Base-by-base conservation (phyloP, 2,113 vertebrate species). In the Phodopus roborovskii region DNA sequence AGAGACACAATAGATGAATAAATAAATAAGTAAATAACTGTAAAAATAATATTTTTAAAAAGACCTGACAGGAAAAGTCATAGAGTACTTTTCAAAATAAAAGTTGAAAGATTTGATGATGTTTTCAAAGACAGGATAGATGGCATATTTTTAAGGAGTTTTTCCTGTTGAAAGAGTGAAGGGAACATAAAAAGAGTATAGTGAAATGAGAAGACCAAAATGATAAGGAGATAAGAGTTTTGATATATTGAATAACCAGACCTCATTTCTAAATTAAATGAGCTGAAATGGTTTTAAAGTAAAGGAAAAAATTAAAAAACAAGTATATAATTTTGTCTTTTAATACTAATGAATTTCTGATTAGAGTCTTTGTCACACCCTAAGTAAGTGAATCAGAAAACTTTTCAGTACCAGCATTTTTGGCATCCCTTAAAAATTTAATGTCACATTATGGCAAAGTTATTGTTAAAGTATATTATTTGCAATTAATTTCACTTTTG, bases 401-500 rank as follows among this genome's bases (percentile, higher is more conserved):
- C 36, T 83, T 75, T 36, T 90, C 58, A 60, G 0, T 78, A 62
- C 81, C 45, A 88, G n/a, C 5, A 93, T 83, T 78, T n/a, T 24
- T 75, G 64, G 45, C 74, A 53, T 92, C 22, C 2, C 56, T 62
- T 36, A 20, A 17, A 95, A 81, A 68, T 71, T 22, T 39, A 94
- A 91, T n/a, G 89, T 90, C 71, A 60, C 33, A 84, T 28, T 94
- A 28, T 73, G 79, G 17, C 36, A 68, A 71, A 58, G 66, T 91
- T 91, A 94, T 86, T 92, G 94, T 42, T 17, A 28, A 70, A 88
- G 92, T 78, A 60, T 87, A 19, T 66, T 78, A 93, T 93, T 90
- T 96, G 33, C 62, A 73, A 93, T 66, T 93, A 94, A 96, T 58
- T 79, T 79, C 28, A 50, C 91, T 96, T 97, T 93, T 85, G 50